Evolutionary conservation across 2,888 invertebrate genomes (phyloP), one percentile per base, ranked within the genome.

Genomic region (Gonocerus acuteangulatus): DNA sequence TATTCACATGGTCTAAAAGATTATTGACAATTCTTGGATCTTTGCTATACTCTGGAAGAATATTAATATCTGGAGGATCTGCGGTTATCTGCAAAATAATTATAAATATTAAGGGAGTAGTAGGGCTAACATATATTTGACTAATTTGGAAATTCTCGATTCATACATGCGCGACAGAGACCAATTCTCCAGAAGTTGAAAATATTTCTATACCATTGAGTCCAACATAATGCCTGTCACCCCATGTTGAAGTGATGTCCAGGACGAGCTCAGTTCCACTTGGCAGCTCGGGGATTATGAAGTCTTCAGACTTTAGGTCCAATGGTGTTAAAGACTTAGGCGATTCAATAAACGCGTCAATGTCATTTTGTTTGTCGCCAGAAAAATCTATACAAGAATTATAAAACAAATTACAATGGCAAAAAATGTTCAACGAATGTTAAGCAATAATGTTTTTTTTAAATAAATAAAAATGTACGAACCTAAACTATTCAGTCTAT

Each of bases 191-290:
- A 52, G 76, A 75, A 15, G 76, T 74, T 64, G 82, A 81, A 71
- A 87, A 89, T 64, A 89, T 74, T 73, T 89, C 88, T 57, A 89
- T 79, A 2, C 88, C 89, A 71, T 87, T 89, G 59, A 89, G 73
- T 0, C 89, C 89, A 13, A 89, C 84, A 68, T 86, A 83, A 73
- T 86, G 82, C 68, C 82, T 81, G 71, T 89, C 89, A 7, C 89
- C 89, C 89, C 89, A 89, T 27, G 88, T 87, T 16, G 79, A 80
- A 61, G 80, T 75, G 66, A 89, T 86, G 72, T 84, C 82, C 58
- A 89, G 75, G 66, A 80, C 79, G 69, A 89, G 71, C 59, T 79
- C 73, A 69, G 78, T 75, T n/a, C 89, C 89, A 65, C 74, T 75
- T 0, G 89, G 89, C 67, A 88, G 74, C 73, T 87, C 86, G 0